Evolutionary conservation across 2,888 invertebrate species (phyloP).

Genomic region (Didymodactylos carnosus): DNA sequence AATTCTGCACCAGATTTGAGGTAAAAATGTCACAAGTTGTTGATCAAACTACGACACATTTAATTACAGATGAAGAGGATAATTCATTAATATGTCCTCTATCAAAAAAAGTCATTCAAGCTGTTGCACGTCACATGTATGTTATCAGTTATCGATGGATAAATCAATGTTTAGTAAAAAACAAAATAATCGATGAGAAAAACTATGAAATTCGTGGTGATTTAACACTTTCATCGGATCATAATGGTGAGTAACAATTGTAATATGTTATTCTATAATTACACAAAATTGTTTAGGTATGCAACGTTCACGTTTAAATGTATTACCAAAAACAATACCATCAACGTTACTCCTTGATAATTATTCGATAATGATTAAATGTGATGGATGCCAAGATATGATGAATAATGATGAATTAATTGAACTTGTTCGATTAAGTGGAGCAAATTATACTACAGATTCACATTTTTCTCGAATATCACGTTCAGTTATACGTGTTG

Average conservation of each 20-base stretch:
- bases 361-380: not conserved
- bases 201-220: not conserved
- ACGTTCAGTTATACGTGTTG: not conserved
- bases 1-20: not conserved
- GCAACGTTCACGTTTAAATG: not conserved
- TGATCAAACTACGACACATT: not conserved
- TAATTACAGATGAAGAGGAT: not conserved
- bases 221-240: not conserved
- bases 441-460: not conserved
- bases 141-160: not conserved
- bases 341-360: not conserved
- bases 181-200: not conserved
- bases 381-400: not conserved
- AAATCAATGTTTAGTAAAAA: not conserved
- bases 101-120: not conserved
- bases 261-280: not conserved
- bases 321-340: not conserved
- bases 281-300: not conserved
- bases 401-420: constrained; percentile 1
- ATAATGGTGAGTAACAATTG: not conserved
- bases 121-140: not conserved
- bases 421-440: not conserved
- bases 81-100: not conserved
- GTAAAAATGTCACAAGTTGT: not conserved
- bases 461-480: not conserved